Evolutionary conservation across 2,113 vertebrate genomes (phyloP).

Genomic region (Stomatorhinus ivindoensis): DNA sequence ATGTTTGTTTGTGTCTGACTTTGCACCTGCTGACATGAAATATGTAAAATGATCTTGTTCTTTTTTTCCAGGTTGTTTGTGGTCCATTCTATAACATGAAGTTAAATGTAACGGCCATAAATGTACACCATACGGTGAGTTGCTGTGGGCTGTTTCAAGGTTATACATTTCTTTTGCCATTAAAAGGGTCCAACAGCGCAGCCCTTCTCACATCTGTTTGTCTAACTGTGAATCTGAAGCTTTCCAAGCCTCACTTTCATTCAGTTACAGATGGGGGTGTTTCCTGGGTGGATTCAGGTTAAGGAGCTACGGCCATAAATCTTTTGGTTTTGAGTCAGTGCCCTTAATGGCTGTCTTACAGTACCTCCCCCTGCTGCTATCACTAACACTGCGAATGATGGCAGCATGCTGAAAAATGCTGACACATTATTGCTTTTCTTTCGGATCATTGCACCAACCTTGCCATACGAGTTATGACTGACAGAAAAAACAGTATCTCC

Average conservation of each 20-base stretch:
- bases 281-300: background rate
- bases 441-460: background rate
- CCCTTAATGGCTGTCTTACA: background rate
- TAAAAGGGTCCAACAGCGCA: background rate
- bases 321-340: background rate
- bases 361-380: background rate
- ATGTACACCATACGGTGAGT: background rate
- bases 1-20: slow-evolving; percentile 39
- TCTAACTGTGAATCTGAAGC: background rate
- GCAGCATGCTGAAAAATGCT: background rate
- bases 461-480: background rate
- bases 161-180: background rate
- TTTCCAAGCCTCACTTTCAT: background rate
- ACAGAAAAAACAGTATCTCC: background rate
- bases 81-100: background rate
- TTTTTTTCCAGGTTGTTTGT: background rate
- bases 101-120: background rate
- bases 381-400: background rate
- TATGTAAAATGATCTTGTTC: background rate
- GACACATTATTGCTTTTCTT: background rate
- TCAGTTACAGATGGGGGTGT: background rate
- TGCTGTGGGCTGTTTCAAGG: background rate
- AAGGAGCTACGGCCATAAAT: background rate
- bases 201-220: background rate
- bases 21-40: slow-evolving; percentile 49